These are phyloP conservation scores for Brachyptera risi DNA, from an alignment of 2,888 invertebrate genomes.

Conservation along the genomic window DNA sequence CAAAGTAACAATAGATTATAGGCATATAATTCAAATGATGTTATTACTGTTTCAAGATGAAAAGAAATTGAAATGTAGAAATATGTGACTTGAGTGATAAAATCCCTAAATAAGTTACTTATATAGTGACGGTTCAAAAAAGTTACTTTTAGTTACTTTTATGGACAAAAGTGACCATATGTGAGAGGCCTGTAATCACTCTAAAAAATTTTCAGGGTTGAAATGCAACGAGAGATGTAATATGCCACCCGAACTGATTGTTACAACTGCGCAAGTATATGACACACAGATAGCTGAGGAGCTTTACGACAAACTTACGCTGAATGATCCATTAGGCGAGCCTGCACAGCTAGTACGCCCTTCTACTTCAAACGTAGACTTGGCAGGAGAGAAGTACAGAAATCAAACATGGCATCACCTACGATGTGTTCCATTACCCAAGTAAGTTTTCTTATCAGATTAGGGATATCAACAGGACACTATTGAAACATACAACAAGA, in stretches of 20 bases:
- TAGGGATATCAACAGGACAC: no score
- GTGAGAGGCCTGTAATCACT: neutral
- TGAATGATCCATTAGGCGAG: neutral
- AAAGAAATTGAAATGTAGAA: no score
- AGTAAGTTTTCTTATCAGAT: conserved; percentile 29
- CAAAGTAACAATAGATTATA: no score
- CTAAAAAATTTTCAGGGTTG: conserved; percentile 7
- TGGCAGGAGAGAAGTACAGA: conserved; percentile 38
- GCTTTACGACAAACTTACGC: conserved; percentile 3
- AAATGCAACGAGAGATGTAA: conserved; percentile 29
- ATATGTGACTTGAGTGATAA: no score
- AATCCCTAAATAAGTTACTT: no score
- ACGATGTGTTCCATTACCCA: conserved; percentile 38
- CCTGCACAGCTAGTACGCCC: neutral
- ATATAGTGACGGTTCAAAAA: no score
- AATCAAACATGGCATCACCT: conserved; percentile 46
- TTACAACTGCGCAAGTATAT: conserved; percentile 43
- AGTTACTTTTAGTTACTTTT: no score
- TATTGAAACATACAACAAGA: no score
- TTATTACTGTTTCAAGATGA: no score
- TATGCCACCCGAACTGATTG: conserved; percentile 49
- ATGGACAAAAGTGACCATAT: no score
- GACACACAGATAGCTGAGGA: conserved; percentile 2
- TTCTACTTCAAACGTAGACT: neutral
- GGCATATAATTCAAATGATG: no score